These are phyloP conservation scores for Tauraco hartlaubi DNA, from an alignment of 2,797 vertebrate species.

Conservation along the genomic window DNA sequence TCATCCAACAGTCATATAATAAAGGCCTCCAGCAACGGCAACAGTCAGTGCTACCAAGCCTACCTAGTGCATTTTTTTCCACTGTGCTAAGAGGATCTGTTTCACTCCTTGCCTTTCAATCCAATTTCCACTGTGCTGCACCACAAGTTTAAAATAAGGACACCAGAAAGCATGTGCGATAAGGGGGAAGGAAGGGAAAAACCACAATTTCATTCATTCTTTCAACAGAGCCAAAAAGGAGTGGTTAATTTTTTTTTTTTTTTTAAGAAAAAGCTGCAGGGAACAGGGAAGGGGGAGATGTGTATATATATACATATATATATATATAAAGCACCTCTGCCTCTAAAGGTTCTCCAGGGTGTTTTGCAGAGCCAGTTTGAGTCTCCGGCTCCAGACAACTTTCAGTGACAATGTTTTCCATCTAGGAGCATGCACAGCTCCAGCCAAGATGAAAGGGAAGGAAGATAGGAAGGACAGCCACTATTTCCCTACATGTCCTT, in stretches of 20 bases:
- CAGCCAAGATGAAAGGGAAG: not conserved
- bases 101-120: conserved; percentile 36
- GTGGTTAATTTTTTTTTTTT: not conserved
- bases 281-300: not conserved
- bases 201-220: conserved; percentile 60
- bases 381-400: not conserved
- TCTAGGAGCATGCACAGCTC: not conserved
- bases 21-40: conserved; percentile 53
- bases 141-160: conserved; percentile 43
- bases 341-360: not conserved
- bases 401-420: fast-evolving
- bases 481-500: not conserved
- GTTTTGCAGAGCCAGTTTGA: not conserved
- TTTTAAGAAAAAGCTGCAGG: not conserved
- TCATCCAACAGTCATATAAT: conserved; percentile 36
- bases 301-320: not conserved
- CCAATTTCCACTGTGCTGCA: conserved; percentile 45
- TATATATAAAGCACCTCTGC: not conserved
- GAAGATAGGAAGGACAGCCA: not conserved
- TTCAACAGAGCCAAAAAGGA: conserved; percentile 23
- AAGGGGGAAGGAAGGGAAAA: conserved; percentile 60
- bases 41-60: conserved; percentile 11
- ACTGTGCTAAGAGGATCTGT: conserved; percentile 51
- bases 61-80: conserved; percentile 59
- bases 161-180: conserved; percentile 46